Percentiles rank a stretch among this genome's conserved stretches.
Evolutionary conservation across 2,113 vertebrate genomes (phyloP).

Genomic region (Aix galericulata): DNA sequence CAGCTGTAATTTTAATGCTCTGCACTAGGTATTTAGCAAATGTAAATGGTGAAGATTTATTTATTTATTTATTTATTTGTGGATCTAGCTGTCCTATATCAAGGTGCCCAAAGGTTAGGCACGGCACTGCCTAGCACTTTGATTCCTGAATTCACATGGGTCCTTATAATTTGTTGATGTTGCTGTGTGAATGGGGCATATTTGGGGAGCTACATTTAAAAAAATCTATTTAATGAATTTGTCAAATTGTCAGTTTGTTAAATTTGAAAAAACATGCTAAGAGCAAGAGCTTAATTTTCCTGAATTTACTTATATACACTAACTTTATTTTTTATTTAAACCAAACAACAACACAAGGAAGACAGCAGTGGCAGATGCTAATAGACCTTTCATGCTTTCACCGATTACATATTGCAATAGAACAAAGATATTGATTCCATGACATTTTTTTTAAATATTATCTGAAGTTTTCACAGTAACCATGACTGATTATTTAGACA

Average conservation of each 20-base stretch:
- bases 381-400: neutral
- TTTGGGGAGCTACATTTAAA: neutral
- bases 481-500: neutral
- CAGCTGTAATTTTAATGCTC: neutral
- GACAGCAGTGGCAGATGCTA: neutral
- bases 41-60: neutral
- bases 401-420: neutral
- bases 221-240: neutral
- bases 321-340: neutral
- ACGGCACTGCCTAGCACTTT: neutral
- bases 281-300: neutral
- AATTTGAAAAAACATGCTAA: neutral
- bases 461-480: neutral
- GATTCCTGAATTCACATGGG: neutral
- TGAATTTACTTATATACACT: neutral
- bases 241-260: neutral
- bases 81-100: neutral
- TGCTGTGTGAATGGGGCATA: neutral
- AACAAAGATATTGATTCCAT: neutral
- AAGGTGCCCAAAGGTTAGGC: neutral
- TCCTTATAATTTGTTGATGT: neutral
- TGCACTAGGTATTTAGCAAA: neutral
- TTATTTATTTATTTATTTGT: neutral
- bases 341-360: neutral
- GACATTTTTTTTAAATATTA: neutral